Conservation (phyloP, 2,113 vertebrate species). For the Perca fluviatilis region DNA sequence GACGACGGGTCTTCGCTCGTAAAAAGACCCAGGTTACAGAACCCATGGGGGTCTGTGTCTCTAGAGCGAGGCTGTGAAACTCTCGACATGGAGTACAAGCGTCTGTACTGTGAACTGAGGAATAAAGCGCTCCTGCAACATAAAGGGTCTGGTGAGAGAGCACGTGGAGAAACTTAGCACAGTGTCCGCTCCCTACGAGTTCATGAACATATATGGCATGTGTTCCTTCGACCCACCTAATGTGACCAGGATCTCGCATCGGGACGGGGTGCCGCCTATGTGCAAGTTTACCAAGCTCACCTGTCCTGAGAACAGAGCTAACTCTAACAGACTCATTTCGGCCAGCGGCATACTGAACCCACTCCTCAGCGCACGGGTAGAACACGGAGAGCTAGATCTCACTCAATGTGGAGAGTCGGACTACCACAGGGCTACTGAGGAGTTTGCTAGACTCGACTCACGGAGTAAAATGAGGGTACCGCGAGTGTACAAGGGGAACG, state of each 20-base stretch:
- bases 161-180: background rate
- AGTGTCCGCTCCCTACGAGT: background rate
- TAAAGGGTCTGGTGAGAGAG: conserved; percentile 4
- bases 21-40: background rate
- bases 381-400: background rate
- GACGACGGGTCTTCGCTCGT: background rate
- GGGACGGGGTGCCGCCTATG: background rate
- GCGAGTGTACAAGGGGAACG: background rate
- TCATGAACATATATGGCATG: conserved; percentile 27
- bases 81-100: background rate
- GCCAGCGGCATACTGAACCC: conserved; percentile 9
- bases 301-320: background rate
- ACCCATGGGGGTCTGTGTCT: accelerated
- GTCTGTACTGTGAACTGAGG: background rate
- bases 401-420: background rate
- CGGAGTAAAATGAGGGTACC: conserved; percentile 15
- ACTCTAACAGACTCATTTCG: background rate
- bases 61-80: background rate
- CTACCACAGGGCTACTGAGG: background rate
- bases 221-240: background rate
- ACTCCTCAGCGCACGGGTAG: background rate
- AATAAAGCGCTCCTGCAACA: background rate
- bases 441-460: background rate
- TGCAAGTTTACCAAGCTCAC: conserved; percentile 14
- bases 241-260: background rate